Evolutionary conservation across 2,888 invertebrate genomes (phyloP).

Genomic region (Amaurobius ferox): DNA sequence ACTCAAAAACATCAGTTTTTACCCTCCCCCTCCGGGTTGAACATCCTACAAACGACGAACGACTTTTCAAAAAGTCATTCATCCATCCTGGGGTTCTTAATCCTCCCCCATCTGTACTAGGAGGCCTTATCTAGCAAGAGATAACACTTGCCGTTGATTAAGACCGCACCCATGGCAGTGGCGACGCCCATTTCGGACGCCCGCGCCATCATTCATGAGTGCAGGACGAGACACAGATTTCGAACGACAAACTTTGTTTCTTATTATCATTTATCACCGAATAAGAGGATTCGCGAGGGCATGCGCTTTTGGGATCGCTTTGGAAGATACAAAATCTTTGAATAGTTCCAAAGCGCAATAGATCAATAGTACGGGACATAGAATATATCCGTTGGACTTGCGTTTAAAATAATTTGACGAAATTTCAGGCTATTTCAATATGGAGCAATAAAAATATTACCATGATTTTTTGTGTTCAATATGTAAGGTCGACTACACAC

Average conservation of each 20-base stretch:
- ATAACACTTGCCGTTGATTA: constrained; percentile 68
- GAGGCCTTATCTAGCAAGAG: constrained; percentile 51
- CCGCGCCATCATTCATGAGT: constrained; percentile 54
- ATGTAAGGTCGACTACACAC: too few relatives aligned
- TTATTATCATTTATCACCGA: constrained; percentile 67
- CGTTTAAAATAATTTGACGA: background rate
- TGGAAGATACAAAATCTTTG: background rate
- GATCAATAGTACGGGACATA: background rate
- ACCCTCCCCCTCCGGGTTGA: constrained; percentile 9
- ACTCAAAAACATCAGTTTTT: constrained; percentile 3
- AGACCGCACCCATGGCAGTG: constrained; percentile 56
- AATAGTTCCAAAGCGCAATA: background rate
- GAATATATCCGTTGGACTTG: background rate
- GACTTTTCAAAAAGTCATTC: constrained; percentile 16
- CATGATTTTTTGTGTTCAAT: too few relatives aligned
- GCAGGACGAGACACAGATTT: constrained; percentile 63
- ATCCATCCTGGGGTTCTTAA: background rate
- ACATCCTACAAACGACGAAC: background rate
- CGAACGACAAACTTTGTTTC: constrained; percentile 70
- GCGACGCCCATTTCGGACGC: constrained; percentile 53
- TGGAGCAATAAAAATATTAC: too few relatives aligned
- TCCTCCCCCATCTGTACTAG: constrained; percentile 53
- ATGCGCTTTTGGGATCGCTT: background rate
- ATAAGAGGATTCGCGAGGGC: constrained; percentile 29
- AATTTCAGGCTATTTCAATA: background rate